Base-by-base conservation (phyloP, 2,113 vertebrate species). In the Zootoca vivipara region DNA sequence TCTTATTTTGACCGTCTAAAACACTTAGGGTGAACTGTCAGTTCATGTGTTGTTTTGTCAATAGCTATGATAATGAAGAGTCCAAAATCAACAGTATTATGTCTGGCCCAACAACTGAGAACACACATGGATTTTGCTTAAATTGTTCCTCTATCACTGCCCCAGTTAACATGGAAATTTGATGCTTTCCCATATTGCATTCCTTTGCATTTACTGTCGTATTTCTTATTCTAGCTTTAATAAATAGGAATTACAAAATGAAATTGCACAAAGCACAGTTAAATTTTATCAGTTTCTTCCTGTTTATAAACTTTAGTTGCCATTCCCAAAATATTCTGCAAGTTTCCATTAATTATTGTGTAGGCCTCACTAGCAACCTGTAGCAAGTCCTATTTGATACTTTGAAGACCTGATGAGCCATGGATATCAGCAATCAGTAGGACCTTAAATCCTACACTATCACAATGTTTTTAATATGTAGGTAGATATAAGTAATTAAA, bases 41-140 rank as follows among this genome's bases (percentile, higher is more conserved):
- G 33, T 85, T 75, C 52, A 62, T 85, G 83, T 64, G 70, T 85
- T 85, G n/a, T 62, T 74, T 62, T 85, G 46, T 85, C 52, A 75
- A 62, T 62, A 75, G 40, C 16, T 6, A 83, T 72, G 82, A 70
- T n/a, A 75, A 75, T 28, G 33, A 85, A 28, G 24, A 62, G 9
- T 85, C 64, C 33, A 75, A 62, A 62, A 75, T 75, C 56, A 33
- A 84, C 56, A 24, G n/a, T 24, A 64, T 20, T 26, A 70, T 33
- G 30, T 74, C 52, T 40, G 58, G 18, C 10, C 2, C n/a, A 33
- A 35, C 46, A 35, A 28, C 15, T 5, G 33, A 84, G 30, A 73
- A 84, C 26, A 24, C 20, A 33, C 24, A 35, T 24, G 46, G 42
- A 3, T 22, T 70, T 73, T 18, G 33, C 20, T 82, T 35, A 7